Conservation (phyloP, 2,797 vertebrate species). For the Coregonus sp. region DNA sequence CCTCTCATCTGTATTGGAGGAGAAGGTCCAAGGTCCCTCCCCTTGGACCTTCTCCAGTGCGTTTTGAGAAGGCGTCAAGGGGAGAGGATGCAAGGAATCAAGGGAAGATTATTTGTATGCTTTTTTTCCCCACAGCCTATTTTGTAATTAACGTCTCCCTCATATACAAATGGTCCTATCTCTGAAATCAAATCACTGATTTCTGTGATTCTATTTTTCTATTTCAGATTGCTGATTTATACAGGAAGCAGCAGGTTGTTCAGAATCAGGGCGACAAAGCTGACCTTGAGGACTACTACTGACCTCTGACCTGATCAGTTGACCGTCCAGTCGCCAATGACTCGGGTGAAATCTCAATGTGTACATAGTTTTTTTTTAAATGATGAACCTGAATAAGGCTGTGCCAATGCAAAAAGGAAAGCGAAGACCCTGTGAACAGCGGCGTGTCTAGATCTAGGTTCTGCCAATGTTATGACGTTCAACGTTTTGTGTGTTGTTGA, state of each 20-base stretch:
- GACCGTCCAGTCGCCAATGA: neutral
- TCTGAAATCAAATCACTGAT: neutral
- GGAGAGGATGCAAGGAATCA: too few relatives aligned
- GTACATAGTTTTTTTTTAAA: conserved; percentile 51
- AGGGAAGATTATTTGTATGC: too few relatives aligned
- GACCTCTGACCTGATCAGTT: conserved; percentile 39
- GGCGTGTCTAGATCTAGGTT: neutral
- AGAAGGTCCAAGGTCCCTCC: too few relatives aligned
- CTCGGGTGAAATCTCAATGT: conserved; percentile 44
- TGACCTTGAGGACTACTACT: conserved; percentile 83
- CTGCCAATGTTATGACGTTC: neutral
- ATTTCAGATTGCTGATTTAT: conserved; percentile 84
- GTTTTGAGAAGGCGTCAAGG: too few relatives aligned
- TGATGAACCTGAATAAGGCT: conserved; percentile 12
- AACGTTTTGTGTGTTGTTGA: neutral
- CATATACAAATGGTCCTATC: too few relatives aligned
- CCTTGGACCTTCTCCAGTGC: too few relatives aligned
- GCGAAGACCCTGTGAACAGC: neutral
- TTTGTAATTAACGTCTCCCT: neutral
- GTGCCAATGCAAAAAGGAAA: neutral
- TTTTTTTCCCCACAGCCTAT: neutral
- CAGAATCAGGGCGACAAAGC: conserved; percentile 84
- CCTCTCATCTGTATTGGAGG: neutral
- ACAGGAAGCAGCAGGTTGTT: conserved; percentile 89
- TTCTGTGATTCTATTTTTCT: neutral